Evolutionary conservation across 2,888 invertebrate species (phyloP), one percentile per base, ranked within the genome.

Genomic region (Tillus elongatus): DNA sequence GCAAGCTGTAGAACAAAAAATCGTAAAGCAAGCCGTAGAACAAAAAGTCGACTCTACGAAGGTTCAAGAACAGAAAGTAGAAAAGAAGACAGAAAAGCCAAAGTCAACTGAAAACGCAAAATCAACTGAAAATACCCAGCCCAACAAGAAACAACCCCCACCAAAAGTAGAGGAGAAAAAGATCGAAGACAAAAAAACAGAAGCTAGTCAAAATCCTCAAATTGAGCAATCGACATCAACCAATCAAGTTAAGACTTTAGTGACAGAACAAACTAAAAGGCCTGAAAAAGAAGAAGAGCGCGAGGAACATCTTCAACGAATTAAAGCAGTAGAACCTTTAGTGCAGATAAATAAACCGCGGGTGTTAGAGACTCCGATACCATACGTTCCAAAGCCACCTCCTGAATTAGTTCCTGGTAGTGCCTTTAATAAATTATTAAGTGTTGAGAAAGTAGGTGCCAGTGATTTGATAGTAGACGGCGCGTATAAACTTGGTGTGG

Each of bases 401-500:
- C 52, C 52, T 3, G 56, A 57, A 44, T 24, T 41, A 35, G 46
- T 51, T 30, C 53, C 49, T 15, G 58, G 58, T 15, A 56, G 52
- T 52, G 57, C 54, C 24, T 39, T 57, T 30, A 47, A 48, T 12
- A 58, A 58, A 42, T 36, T 57, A 13, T 53, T 45, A 32, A 52
- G 52, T 43, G 50, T 58, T 28, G 54, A 57, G 41, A 51, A 52
- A 16, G 40, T 45, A 8, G 50, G 51, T 30, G 39, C 40, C 10
- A 52, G 53, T 44, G 54, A 56, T 34, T 45, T 51, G 31, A 45
- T 52, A 36, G 33, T 56, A 28, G 38, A 16, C 10, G 51, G 56
- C 11, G 56, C 58, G 42, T 56, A 49, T 36, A 54, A 54, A 46
- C 53, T 60, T 41, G 56, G 57, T 40, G 51, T 58, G 35, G 56